Conservation (phyloP, 2,113 vertebrate species). For the Chaetorhynchus papuensis region DNA sequence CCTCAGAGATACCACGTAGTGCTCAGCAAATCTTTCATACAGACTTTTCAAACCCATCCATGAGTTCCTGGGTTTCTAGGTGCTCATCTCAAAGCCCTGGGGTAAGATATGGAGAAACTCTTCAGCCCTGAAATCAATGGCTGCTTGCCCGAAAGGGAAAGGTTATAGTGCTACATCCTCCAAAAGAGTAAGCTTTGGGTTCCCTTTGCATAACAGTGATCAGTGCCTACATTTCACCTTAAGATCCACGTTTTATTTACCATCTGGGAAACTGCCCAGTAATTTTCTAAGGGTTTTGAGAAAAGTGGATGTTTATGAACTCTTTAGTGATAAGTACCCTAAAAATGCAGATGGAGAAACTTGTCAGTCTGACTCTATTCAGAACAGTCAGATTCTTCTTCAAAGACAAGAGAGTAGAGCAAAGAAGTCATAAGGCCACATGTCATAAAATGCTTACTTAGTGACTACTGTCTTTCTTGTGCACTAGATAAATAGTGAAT, state of each 20-base stretch:
- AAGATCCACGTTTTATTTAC: not conserved
- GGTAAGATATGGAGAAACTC: not conserved
- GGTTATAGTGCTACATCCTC: not conserved
- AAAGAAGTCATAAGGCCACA: not conserved
- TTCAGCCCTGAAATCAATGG: not conserved
- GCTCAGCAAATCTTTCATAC: not conserved
- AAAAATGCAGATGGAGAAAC: not conserved
- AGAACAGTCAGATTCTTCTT: not conserved
- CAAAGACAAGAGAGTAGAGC: not conserved
- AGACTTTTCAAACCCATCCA: not conserved
- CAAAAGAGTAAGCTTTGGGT: not conserved
- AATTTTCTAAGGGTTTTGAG: not conserved
- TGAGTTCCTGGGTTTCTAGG: not conserved
- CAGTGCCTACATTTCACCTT: not conserved
- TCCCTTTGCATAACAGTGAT: not conserved
- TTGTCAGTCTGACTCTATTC: not conserved
- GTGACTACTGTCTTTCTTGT: not conserved
- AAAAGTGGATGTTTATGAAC: not conserved
- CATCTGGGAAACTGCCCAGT: not conserved
- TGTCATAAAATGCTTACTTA: not conserved
- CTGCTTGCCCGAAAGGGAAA: not conserved
- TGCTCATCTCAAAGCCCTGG: not conserved
- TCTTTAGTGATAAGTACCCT: not conserved
- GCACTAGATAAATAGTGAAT: not conserved
- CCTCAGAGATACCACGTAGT: accelerated